Evolutionary conservation across 2,113 vertebrate genomes (phyloP).

Genomic region (Phyllopteryx taeniolatus): DNA sequence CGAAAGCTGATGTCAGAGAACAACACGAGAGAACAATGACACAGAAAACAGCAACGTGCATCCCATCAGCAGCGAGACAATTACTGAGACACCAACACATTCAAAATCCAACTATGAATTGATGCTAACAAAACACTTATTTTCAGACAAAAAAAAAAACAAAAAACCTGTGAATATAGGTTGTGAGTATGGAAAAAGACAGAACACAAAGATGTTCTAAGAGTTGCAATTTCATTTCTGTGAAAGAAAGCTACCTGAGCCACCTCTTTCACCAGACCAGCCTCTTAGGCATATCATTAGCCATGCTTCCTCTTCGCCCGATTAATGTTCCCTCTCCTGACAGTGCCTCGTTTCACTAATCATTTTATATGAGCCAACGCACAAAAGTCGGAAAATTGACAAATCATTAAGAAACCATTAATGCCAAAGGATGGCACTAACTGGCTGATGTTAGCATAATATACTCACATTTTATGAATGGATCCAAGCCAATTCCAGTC

Average conservation of each 20-base stretch:
- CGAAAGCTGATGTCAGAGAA: conserved; percentile 53
- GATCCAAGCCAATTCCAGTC: background rate
- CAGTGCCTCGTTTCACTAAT: conserved; percentile 66
- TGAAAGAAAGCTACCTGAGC: conserved; percentile 28
- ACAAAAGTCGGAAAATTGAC: conserved; percentile 58
- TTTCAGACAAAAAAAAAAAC: background rate
- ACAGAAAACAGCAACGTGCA: background rate
- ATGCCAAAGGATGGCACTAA: conserved; percentile 51
- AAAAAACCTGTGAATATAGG: background rate
- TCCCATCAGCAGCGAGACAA: background rate
- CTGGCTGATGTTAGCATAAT: conserved; percentile 32
- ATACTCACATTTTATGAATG: background rate
- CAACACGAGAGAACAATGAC: conserved; percentile 6
- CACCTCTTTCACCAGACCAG: conserved; percentile 13
- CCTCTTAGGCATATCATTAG: conserved; percentile 56
- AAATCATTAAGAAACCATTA: conserved; percentile 64
- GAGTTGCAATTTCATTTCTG: conserved; percentile 24
- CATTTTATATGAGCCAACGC: conserved; percentile 58
- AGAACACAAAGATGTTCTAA: conserved; percentile 32
- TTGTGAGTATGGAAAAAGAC: conserved; percentile 14
- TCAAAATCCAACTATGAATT: background rate
- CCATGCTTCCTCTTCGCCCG: conserved; percentile 55
- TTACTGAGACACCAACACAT: background rate
- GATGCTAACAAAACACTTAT: background rate
- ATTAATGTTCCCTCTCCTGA: conserved; percentile 57